Evolutionary conservation across 2,113 vertebrate species (phyloP).

Genomic region (Callaeas wilsoni): DNA sequence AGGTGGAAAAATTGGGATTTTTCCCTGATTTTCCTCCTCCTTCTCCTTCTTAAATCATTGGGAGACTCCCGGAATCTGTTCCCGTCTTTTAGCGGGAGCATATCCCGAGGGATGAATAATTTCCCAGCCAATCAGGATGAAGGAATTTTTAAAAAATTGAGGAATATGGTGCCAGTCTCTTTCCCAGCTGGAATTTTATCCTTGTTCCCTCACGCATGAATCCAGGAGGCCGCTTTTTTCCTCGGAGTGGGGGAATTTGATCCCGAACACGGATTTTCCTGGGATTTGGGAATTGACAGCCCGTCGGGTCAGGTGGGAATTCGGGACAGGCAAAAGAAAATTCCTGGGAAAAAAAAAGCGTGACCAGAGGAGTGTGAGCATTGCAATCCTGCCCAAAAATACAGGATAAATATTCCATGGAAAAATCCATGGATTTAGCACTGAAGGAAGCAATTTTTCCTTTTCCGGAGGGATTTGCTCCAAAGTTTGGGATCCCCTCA

Average conservation of each 20-base stretch:
- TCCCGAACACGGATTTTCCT: neutral
- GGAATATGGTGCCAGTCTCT: neutral
- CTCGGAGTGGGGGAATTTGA: neutral
- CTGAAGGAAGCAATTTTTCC: neutral
- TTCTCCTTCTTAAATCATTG: neutral
- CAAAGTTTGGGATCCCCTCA: neutral
- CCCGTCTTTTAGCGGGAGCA: neutral
- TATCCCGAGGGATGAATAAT: neutral
- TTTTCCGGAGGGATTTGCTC: neutral
- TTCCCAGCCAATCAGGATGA: neutral
- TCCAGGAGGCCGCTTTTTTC: neutral
- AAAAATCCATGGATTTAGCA: neutral
- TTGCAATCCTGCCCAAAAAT: neutral
- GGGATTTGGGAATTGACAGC: neutral
- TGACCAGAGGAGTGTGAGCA: neutral
- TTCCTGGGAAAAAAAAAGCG: fast-evolving
- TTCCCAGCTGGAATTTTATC: neutral
- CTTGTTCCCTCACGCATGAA: fast-evolving
- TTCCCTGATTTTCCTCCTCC: neutral
- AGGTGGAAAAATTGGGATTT: neutral
- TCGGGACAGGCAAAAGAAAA: neutral
- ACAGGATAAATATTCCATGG: neutral
- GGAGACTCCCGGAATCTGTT: neutral
- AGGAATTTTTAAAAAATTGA: neutral
- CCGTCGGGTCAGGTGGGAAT: neutral